Percentiles rank a stretch among this genome's conserved stretches.
Evolutionary conservation across 2,113 vertebrate genomes (phyloP).

Genomic region (Orientallactaga bullata): DNA sequence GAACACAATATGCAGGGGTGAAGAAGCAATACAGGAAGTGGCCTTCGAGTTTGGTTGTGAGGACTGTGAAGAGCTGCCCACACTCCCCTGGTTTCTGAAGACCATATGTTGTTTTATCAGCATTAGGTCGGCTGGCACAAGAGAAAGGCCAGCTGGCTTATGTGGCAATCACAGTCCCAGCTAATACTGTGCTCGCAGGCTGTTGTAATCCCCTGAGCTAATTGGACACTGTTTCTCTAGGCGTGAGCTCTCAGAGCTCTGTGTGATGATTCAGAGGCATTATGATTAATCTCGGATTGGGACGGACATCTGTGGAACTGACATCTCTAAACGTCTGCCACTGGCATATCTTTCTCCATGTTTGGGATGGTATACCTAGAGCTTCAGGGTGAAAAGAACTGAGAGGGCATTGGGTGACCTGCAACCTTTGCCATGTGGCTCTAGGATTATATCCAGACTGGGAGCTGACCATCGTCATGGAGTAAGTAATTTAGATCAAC

Average conservation of each 20-base stretch:
- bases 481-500: constrained; percentile 39
- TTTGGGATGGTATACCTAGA: neutral
- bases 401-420: neutral
- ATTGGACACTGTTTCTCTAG: constrained; percentile 14
- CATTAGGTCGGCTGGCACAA: neutral
- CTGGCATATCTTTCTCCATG: neutral
- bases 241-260: neutral
- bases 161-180: neutral
- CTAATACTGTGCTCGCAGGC: neutral
- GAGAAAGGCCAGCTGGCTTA: constrained; percentile 46
- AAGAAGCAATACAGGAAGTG: neutral
- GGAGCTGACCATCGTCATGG: neutral
- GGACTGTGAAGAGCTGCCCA: neutral
- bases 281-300: constrained; percentile 37
- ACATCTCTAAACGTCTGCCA: constrained; percentile 49
- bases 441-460: neutral
- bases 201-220: constrained; percentile 8
- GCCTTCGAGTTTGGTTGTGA: neutral
- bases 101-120: neutral
- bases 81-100: neutral
- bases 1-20: neutral
- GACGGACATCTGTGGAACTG: constrained; percentile 9
- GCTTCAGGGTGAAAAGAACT: neutral
- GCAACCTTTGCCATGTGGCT: constrained; percentile 7
- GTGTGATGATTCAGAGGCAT: constrained; percentile 18